Evolutionary conservation across 2,888 invertebrate genomes (phyloP).

Genomic region (Zygaena filipendulae): DNA sequence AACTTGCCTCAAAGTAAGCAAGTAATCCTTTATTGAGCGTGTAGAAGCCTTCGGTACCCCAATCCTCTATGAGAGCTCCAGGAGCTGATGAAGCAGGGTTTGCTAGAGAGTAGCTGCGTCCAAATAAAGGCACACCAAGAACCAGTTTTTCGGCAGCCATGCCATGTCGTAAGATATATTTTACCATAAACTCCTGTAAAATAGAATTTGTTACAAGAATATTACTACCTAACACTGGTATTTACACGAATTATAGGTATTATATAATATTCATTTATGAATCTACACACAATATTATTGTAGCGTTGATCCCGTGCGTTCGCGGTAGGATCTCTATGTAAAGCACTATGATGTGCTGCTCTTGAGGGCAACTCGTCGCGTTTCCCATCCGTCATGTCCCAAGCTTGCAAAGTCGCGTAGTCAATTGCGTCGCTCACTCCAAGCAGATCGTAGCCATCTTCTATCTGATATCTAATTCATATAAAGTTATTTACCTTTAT

Average conservation of each 20-base stretch:
- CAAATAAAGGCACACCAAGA: conserved; percentile 79
- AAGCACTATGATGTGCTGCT: conserved; percentile 57
- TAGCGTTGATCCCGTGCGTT: conserved; percentile 47
- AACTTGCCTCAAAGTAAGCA: conserved; percentile 76
- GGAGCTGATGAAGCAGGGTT: conserved; percentile 58
- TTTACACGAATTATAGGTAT: no score
- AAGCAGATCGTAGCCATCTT: conserved; percentile 73
- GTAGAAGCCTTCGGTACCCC: conserved; percentile 73
- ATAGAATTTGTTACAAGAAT: no score
- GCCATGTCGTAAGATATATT: conserved; percentile 73
- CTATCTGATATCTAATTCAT: conserved; percentile 59
- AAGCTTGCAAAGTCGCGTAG: conserved; percentile 76
- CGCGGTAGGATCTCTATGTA: conserved; percentile 57
- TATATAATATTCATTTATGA: no score
- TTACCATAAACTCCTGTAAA: conserved; percentile 73
- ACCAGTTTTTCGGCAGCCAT: conserved; percentile 75
- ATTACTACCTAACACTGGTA: no score
- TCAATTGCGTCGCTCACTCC: conserved; percentile 72
- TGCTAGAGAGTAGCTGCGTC: conserved; percentile 75
- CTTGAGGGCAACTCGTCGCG: conserved; percentile 49
- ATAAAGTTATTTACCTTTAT: no score
- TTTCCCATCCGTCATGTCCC: conserved; percentile 62
- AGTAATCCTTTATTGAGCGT: conserved; percentile 75
- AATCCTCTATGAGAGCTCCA: conserved; percentile 70
- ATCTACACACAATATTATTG: conserved; percentile 51